These are phyloP conservation scores for Ranitomeya imitator DNA, from an alignment of 2,113 vertebrate species.

Conservation along the genomic window DNA sequence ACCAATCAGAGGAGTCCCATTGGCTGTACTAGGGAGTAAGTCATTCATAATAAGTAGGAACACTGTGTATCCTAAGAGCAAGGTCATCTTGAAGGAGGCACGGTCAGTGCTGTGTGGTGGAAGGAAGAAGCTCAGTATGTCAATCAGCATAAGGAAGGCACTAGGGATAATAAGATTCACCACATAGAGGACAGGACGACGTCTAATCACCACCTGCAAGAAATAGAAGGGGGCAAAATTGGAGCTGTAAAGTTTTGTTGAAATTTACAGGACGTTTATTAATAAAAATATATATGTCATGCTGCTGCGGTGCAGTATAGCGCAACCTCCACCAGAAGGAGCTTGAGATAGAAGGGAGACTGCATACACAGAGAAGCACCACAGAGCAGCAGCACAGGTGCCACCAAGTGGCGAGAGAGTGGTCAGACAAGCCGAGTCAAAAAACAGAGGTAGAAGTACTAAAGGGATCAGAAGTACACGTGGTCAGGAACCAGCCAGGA, in stretches of 20 bases:
- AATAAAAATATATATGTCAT: not conserved
- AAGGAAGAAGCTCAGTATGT: constrained; percentile 78
- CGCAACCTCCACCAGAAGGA: too few relatives aligned
- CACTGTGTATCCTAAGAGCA: constrained; percentile 78
- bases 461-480: too few relatives aligned
- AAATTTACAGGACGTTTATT: not conserved
- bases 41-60: constrained; percentile 80
- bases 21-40: constrained; percentile 74
- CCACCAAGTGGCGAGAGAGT: too few relatives aligned
- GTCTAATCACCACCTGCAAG: constrained; percentile 61
- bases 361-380: too few relatives aligned
- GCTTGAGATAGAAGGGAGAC: too few relatives aligned
- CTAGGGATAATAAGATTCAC: constrained; percentile 78
- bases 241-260: not conserved
- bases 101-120: constrained; percentile 70
- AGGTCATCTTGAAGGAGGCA: constrained; percentile 77
- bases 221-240: not conserved
- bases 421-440: too few relatives aligned
- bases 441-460: too few relatives aligned
- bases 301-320: too few relatives aligned
- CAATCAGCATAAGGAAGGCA: constrained; percentile 73
- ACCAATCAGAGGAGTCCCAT: constrained; percentile 81
- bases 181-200: constrained; percentile 70
- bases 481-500: too few relatives aligned
- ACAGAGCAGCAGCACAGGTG: too few relatives aligned